Evolutionary conservation across 2,797 vertebrate genomes (phyloP).

Genomic region (Diplodus puntazzo): DNA sequence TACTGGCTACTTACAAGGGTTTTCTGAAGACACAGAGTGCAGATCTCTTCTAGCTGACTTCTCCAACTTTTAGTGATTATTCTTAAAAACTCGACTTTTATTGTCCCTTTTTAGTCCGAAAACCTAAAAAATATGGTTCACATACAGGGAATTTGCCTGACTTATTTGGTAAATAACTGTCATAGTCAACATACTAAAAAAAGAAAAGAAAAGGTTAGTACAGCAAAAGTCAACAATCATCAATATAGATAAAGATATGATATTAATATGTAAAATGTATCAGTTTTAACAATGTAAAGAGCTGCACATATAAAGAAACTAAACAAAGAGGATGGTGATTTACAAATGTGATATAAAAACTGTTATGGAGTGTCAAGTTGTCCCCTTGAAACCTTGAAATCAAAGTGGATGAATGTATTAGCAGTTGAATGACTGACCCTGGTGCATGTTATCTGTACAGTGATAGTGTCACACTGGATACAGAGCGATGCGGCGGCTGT

Average conservation of each 20-base stretch:
- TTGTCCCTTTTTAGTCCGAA: background rate
- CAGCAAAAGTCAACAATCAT: background rate
- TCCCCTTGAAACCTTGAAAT: too few species aligned
- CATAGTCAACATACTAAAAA: too few species aligned
- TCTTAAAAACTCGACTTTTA: background rate
- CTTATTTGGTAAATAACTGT: background rate
- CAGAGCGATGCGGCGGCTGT: constrained; percentile 86
- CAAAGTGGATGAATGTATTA: background rate
- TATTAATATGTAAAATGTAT: background rate
- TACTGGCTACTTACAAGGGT: background rate
- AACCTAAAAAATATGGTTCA: background rate
- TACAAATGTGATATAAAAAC: background rate
- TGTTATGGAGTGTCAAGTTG: background rate
- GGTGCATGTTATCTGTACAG: background rate
- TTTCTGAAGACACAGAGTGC: background rate
- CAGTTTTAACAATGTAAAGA: background rate
- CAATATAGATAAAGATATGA: background rate
- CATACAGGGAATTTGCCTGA: background rate
- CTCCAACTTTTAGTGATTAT: background rate
- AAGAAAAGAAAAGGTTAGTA: background rate
- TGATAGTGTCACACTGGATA: background rate
- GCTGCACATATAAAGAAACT: background rate
- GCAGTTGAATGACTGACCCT: background rate
- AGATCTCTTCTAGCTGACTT: background rate
- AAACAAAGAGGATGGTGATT: background rate